Conservation (phyloP, 23 tunicate genomes). For the Diplosoma virens region DNA sequence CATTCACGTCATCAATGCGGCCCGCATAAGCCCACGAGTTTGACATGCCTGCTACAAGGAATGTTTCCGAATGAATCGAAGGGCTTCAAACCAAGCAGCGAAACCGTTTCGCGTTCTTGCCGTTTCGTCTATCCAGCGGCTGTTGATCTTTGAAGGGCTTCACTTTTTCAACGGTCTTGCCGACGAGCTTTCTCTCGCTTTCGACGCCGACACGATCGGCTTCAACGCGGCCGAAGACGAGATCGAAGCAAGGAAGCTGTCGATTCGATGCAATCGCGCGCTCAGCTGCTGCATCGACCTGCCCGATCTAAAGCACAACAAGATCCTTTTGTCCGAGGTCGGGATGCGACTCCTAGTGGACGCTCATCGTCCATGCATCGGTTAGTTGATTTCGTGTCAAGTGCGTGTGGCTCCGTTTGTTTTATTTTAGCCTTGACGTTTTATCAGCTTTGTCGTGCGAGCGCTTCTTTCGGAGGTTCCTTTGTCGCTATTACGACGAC, state of each 20-base stretch:
- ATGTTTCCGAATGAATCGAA: no score
- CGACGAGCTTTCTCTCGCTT: not conserved
- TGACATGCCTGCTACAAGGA: no score
- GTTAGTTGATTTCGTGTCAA: conserved; percentile 48
- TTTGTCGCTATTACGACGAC: not conserved
- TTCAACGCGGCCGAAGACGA: conserved; percentile 32
- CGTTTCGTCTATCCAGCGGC: no score
- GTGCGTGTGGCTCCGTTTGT: not conserved
- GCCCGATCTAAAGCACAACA: conserved; percentile 31
- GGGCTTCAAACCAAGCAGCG: no score
- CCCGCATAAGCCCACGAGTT: no score
- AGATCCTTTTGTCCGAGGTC: not conserved
- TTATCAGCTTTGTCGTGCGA: not conserved
- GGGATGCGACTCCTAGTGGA: conserved; percentile 36
- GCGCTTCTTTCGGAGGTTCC: not conserved
- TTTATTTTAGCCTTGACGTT: not conserved
- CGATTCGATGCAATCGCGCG: not conserved
- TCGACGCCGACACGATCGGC: not conserved
- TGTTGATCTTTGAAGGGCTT: not conserved
- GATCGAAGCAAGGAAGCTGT: conserved; percentile 23
- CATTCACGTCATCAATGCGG: no score
- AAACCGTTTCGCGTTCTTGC: no score
- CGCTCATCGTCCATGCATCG: conserved; percentile 61
- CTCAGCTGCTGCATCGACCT: conserved; percentile 9
- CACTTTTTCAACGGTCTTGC: not conserved